Evolutionary conservation across 2,797 vertebrate genomes (phyloP), one percentile per base, ranked within the genome.

Genomic region (Pseudocheirus occidentalis): DNA sequence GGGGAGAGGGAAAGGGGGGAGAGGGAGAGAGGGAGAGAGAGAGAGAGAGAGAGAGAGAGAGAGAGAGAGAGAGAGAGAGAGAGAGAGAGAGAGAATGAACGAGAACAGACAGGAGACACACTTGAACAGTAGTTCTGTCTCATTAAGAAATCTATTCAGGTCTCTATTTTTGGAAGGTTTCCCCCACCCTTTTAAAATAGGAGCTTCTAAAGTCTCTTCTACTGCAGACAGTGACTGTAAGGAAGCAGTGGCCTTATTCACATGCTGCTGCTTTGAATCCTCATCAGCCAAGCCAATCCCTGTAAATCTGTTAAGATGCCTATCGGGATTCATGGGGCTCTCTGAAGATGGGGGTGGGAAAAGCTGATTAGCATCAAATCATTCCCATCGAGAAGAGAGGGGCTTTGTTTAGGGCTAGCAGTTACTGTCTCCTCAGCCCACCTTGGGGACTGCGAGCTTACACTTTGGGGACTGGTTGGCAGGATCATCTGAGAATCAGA

Each of bases 301-400:
- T 29, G 91, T 56, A 95, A 96, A 97, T 97, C 98, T 96, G 96
- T 89, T 95, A 90, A 96, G 97, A 98, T 95, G 95, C 96, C 95
- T 97, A 94, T 94, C 91, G 0, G 98, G 96, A 93, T 97, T 97
- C 95, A 97, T 50, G 50, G 96, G 91, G 95, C 91, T 98, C 97
- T 98, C 97, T 93, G 97, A 97, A 97, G 97, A 97, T 91, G 96
- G 96, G 97, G 96, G 95, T 95, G 93, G 94, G 92, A 95, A 93
- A 97, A 54, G 95, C 95, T 95, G 96, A 92, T 96, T 97, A 96
- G 34, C 56, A 97, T 95, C 52, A 56, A 96, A 97, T 40, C 50
- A 94, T 92, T 97, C 90, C 96, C 95, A 96, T 94, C 3, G 2
- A 95, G 93, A 29, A 62, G 96, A 97, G 91, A 55, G n/a, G 96